These are phyloP conservation scores for Nasonia oneida DNA, from an alignment of 2,888 invertebrate genomes.

Conservation along the genomic window DNA sequence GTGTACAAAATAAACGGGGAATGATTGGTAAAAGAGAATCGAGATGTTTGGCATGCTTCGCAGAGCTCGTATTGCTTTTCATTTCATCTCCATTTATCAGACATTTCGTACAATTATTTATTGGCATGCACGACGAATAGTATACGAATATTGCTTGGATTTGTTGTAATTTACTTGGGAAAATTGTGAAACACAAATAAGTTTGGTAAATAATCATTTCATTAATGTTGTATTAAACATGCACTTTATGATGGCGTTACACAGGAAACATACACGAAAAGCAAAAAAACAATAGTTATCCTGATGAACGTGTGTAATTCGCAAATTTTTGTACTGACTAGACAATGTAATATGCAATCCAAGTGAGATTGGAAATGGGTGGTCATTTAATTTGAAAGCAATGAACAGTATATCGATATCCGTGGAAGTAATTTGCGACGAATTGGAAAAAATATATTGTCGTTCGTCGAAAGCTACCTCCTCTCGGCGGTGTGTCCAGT, in stretches of 20 bases:
- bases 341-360: conserved; percentile 38
- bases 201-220: conserved; percentile 27
- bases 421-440: conserved; percentile 15
- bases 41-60: conserved; percentile 37
- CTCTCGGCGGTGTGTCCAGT: conserved; percentile 7
- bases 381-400: neutral
- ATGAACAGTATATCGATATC: neutral
- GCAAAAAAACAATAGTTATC: neutral
- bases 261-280: conserved; percentile 37
- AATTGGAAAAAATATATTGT: conserved; percentile 36
- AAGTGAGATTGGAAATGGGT: neutral
- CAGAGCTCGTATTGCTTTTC: conserved; percentile 47
- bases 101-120: neutral
- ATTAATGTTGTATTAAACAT: conserved; percentile 21
- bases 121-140: neutral
- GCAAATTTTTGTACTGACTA: conserved; percentile 58
- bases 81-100: conserved; percentile 9
- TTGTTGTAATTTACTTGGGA: conserved; percentile 23
- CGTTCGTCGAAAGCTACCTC: conserved; percentile 28
- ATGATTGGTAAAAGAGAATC: conserved; percentile 22
- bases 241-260: neutral
- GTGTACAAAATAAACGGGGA: conserved; percentile 7
- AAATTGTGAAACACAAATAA: neutral
- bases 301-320: neutral
- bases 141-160: conserved; percentile 44